Conservation (phyloP, 2,113 vertebrate species). For the Galemys pyrenaicus region DNA sequence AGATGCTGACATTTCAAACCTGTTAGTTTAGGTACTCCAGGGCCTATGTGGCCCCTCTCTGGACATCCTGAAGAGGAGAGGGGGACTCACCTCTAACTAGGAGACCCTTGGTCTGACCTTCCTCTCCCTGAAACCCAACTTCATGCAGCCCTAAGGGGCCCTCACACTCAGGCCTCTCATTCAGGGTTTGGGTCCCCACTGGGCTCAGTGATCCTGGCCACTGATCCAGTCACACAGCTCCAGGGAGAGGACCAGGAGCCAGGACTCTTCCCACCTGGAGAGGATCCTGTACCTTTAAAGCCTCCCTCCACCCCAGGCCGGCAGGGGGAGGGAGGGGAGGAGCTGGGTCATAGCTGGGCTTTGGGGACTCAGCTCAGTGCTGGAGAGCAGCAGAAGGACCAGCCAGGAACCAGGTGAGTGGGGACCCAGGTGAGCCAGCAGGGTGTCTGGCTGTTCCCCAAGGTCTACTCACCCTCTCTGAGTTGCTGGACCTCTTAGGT, state of each 20-base stretch:
- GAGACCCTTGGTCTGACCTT: not conserved
- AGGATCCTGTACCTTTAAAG: constrained; percentile 75
- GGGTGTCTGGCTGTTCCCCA: not conserved
- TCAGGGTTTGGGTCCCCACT: not conserved
- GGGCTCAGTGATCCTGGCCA: not conserved
- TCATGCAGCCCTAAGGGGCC: not conserved
- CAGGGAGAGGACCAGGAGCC: not conserved
- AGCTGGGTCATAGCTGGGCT: constrained; percentile 5
- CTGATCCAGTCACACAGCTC: not conserved
- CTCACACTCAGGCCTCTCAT: not conserved
- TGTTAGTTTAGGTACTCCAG: rapidly evolving
- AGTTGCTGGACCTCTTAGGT: not conserved
- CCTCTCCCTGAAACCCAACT: not conserved
- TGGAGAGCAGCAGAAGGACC: not conserved
- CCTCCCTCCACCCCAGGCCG: constrained; percentile 6
- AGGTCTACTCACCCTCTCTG: not conserved
- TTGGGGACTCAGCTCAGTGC: not conserved
- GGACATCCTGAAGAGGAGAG: rapidly evolving
- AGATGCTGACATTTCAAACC: not conserved
- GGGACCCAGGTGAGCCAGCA: not conserved
- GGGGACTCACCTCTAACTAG: not conserved
- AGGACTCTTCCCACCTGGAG: constrained; percentile 30
- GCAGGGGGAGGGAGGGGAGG: constrained; percentile 31
- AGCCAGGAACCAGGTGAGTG: not conserved
- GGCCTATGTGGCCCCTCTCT: not conserved